Base-by-base conservation (phyloP, 2,888 invertebrate species). In the Archips xylosteana region DNA sequence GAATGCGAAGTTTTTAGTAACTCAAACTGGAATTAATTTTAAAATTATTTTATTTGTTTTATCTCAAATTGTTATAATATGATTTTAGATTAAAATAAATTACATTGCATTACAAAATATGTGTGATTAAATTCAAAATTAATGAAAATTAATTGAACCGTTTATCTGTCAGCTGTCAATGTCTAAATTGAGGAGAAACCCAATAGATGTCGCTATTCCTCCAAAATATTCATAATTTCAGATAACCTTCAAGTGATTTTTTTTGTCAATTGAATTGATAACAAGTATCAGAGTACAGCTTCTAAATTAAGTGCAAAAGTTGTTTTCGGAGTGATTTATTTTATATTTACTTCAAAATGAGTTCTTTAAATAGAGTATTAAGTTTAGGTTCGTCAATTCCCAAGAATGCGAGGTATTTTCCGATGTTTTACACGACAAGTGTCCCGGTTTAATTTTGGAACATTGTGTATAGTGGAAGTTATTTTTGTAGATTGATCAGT, bases 161-260 rank as follows among this genome's bases (percentile, higher is more conserved):
- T 49, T 49, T 2, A 49, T 49, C 49, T 49, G 10, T 45, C 45
- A 49, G n/a, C 49, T 32, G 34, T 36, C 15, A 62, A 15, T 54
- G 51, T 39, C 8, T 13, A 39, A 60, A 60, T 60, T 15, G 5
- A 15, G 6, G 54, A 5, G 13, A 51, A 15, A 65, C 66, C 61
- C 84, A 77, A 82, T 77, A 92, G 92, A 90, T 92, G 92, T 83
- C 92, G 84, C 85, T 84, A 79, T 75, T 75, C 67, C 76, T 75
- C 78, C 81, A 76, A 87, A 87, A 92, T 92, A 91, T 88, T 82
- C 39, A 39, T 4, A 4, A 39, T 36, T 36, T 39, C 83, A 86
- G 92, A 91, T 94, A 94, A 94, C 94, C 94, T 94, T 94, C 93
- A 92, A 92, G 88, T 92, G 91, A 89, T 92, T 92, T 92, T 92